phyloP scores from a whole-genome alignment of 2,797 vertebrate genomes.

The Pantherophis alleghaniensis region DNA sequence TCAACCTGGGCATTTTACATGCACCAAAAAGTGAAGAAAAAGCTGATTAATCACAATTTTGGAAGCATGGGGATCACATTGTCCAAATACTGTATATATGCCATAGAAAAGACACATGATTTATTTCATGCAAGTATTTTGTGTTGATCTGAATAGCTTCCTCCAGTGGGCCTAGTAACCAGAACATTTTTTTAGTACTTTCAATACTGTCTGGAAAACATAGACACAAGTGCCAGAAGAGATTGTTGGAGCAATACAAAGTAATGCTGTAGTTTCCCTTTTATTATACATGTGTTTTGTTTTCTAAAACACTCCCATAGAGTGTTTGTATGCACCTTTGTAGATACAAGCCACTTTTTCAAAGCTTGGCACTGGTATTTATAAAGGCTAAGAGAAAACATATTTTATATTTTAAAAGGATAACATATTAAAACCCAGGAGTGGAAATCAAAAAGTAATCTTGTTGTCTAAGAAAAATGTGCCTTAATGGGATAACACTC shows the following conservation, averaged over 20 bases:
- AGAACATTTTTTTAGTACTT: background rate
- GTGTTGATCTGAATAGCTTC: background rate
- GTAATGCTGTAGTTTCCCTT: background rate
- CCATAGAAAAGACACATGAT: background rate
- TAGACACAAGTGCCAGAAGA: background rate
- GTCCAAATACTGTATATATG: conserved; percentile 5
- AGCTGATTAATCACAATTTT: conserved; percentile 53
- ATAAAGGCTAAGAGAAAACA: background rate
- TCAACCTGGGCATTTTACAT: background rate
- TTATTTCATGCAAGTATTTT: background rate
- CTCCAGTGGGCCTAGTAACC: background rate
- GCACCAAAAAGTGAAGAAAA: background rate
- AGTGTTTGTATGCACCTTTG: background rate
- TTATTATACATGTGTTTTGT: background rate
- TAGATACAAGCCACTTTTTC: background rate
- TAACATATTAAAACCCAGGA: background rate
- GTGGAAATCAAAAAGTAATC: background rate
- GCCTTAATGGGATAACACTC: background rate
- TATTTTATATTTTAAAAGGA: background rate
- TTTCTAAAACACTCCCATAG: background rate
- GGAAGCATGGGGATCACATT: conserved; percentile 18
- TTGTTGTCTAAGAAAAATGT: background rate
- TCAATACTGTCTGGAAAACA: background rate
- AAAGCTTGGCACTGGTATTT: background rate
- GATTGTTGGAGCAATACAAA: background rate